Conservation (phyloP, 1,140 invertebrate genomes). For the Drosophila littoralis region DNA sequence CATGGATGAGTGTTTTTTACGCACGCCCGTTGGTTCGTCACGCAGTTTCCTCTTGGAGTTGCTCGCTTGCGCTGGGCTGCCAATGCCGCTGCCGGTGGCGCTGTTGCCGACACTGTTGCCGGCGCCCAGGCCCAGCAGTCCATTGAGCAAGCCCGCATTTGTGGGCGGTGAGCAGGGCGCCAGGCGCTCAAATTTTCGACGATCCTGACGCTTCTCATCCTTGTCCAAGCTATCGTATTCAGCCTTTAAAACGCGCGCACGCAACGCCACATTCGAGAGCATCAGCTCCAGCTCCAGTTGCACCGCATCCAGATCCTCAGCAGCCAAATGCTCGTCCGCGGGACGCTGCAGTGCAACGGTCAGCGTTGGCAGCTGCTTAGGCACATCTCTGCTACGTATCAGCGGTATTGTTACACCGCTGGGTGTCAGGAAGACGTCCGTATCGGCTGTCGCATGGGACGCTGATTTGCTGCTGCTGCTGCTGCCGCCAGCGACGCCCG, state of each 20-base stretch:
- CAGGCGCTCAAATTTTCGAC: conserved; percentile 86
- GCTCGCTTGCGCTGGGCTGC: conserved; percentile 20
- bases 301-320: conserved; percentile 94
- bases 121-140: conserved; percentile 68
- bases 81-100: conserved; percentile 41
- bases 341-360: conserved; percentile 86
- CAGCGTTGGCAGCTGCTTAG: conserved; percentile 86
- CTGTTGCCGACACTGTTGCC: conserved; percentile 39
- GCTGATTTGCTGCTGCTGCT: conserved; percentile 21
- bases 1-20: conserved; percentile 86
- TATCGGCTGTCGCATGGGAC: conserved; percentile 24
- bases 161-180: conserved; percentile 59
- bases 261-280: conserved; percentile 91
- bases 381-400: conserved; percentile 85
- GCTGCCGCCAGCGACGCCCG: not conserved
- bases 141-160: conserved; percentile 51
- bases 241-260: conserved; percentile 90
- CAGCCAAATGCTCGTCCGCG: conserved; percentile 88
- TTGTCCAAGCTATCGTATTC: conserved; percentile 90
- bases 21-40: conserved; percentile 85
- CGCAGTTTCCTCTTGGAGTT: conserved; percentile 85
- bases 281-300: conserved; percentile 95
- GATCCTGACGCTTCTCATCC: conserved; percentile 87
- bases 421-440: conserved; percentile 47
- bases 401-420: conserved; percentile 83